phyloP scores from a whole-genome alignment of 2,113 vertebrate genomes.

The Stomatorhinus ivindoensis region DNA sequence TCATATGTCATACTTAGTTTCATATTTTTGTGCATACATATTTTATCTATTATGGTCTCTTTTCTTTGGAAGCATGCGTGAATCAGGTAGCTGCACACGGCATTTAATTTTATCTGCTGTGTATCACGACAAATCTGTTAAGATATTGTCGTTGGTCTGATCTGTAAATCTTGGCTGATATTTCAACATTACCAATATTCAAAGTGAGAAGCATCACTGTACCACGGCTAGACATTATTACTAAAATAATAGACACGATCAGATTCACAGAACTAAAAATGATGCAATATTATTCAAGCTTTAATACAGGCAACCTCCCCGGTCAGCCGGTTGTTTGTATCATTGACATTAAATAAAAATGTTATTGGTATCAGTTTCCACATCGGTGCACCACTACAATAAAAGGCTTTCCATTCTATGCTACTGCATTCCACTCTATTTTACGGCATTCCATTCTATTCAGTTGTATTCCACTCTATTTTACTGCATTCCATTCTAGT shows the following conservation, averaged over 20 bases:
- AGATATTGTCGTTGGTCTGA: not conserved
- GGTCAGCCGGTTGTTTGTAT: not conserved
- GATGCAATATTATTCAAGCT: not conserved
- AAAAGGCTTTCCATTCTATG: not conserved
- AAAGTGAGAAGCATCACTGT: not conserved
- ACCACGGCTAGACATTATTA: no score
- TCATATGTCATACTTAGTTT: not conserved
- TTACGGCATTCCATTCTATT: not conserved
- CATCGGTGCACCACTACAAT: not conserved
- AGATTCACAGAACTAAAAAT: not conserved
- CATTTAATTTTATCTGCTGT: not conserved
- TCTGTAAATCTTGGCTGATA: not conserved
- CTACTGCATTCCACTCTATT: not conserved
- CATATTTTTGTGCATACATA: not conserved
- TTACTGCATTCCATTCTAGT: no score
- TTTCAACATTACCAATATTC: not conserved
- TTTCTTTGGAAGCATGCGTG: not conserved
- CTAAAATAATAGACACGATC: not conserved
- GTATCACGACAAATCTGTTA: not conserved
- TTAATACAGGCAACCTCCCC: not conserved
- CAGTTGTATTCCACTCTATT: no score
- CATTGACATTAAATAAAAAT: not conserved
- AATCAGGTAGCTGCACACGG: not conserved
- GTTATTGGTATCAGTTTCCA: not conserved
- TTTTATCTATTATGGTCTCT: not conserved